A percentile compares a stretch with the other conserved stretches of the same genome.
phyloP scores from a whole-genome alignment of 2,888 invertebrate species.

The Branchipolynoe longqiensis region DNA sequence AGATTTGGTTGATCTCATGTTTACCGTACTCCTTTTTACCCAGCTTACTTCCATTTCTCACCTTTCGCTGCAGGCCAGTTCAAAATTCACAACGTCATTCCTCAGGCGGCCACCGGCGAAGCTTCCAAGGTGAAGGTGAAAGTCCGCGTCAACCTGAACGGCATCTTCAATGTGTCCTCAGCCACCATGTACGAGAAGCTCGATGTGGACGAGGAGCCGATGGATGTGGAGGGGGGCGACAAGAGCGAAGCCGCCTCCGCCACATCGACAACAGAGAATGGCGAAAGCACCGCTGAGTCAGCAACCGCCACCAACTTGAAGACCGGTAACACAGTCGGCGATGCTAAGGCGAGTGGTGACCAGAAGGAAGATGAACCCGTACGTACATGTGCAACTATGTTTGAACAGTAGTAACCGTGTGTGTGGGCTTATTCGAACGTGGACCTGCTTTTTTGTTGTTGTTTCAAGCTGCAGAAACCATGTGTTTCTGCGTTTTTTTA shows the following conservation, averaged over 20 bases:
- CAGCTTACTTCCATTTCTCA: too few relatives aligned
- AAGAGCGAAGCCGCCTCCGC: conserved; percentile 71
- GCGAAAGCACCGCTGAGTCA: background rate
- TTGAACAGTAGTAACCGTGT: background rate
- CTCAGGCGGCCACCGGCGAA: conserved; percentile 93
- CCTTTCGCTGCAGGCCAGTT: conserved; percentile 79
- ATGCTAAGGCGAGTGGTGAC: conserved; percentile 72
- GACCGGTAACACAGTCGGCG: background rate
- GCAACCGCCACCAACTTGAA: background rate
- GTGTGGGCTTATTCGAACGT: too few relatives aligned
- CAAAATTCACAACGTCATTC: conserved; percentile 85
- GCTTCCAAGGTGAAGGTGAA: conserved; percentile 96
- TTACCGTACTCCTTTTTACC: too few relatives aligned
- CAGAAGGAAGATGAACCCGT: conserved; percentile 65
- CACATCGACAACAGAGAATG: conserved; percentile 66
- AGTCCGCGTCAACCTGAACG: conserved; percentile 95
- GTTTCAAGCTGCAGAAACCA: background rate
- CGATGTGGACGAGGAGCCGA: conserved; percentile 75
- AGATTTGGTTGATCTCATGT: too few relatives aligned
- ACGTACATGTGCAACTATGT: background rate
- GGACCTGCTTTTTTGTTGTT: background rate
- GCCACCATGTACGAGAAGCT: conserved; percentile 85
- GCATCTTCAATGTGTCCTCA: conserved; percentile 92
- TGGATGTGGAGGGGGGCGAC: conserved; percentile 70
- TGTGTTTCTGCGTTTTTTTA: too few relatives aligned